A percentile compares a stretch with the other conserved stretches of the same genome.
phyloP scores from a whole-genome alignment of 2,888 invertebrate genomes.

The Drosophila nr. fundita region DNA sequence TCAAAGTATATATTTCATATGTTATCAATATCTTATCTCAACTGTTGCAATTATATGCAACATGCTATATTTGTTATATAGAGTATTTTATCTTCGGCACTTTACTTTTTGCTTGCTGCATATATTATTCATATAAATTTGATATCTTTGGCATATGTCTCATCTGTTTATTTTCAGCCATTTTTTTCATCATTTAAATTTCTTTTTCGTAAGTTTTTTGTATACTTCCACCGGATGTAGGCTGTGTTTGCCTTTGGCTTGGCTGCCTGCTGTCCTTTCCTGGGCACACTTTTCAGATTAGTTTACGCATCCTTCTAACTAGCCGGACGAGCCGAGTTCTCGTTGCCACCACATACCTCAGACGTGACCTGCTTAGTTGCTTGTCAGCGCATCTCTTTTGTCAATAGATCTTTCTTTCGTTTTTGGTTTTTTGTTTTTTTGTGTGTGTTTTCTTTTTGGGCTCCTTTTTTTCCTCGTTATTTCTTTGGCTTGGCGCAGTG shows the following conservation, averaged over 20 bases:
- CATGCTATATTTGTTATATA: neutral
- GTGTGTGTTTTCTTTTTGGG: conserved; percentile 8
- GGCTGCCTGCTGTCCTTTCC: conserved; percentile 49
- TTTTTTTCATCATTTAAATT: conserved; percentile 43
- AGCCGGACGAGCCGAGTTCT: conserved; percentile 9
- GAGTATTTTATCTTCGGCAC: conserved; percentile 11
- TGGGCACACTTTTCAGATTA: conserved; percentile 80
- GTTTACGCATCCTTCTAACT: conserved; percentile 66
- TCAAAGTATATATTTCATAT: neutral
- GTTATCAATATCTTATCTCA: neutral
- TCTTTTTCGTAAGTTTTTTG: conserved; percentile 31
- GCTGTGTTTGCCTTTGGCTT: conserved; percentile 66
- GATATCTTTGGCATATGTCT: conserved; percentile 77
- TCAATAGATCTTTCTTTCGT: conserved; percentile 61
- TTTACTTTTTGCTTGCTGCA: conserved; percentile 8
- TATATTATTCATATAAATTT: conserved; percentile 63
- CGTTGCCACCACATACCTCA: conserved; percentile 1
- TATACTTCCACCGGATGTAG: conserved; percentile 75
- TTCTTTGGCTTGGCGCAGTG: conserved; percentile 70
- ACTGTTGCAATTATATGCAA: neutral
- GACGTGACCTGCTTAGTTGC: conserved; percentile 20
- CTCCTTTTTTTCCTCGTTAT: conserved; percentile 28
- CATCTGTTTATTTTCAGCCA: conserved; percentile 41
- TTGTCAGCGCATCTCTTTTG: conserved; percentile 64
- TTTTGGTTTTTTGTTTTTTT: conserved; percentile 4